Evolutionary conservation across 1,140 invertebrate genomes (phyloP).

Genomic region (Apis cerana): DNA sequence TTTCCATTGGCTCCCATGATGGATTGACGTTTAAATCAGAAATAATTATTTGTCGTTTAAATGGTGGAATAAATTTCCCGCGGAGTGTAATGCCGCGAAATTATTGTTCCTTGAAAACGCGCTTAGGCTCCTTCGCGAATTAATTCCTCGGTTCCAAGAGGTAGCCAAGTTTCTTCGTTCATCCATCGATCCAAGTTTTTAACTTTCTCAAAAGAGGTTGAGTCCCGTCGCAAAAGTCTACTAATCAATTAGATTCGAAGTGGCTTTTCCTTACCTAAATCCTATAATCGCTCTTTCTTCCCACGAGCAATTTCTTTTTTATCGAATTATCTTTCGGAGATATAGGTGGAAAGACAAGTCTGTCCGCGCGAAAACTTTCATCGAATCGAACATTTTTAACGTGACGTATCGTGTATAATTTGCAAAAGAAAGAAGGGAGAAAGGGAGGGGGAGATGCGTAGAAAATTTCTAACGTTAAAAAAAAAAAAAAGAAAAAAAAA

Average conservation of each 20-base stretch:
- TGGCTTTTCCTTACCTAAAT: background rate
- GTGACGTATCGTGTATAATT: too few species aligned
- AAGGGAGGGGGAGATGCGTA: too few species aligned
- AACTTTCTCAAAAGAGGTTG: background rate
- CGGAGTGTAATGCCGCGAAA: background rate
- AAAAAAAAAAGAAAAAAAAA: too few species aligned
- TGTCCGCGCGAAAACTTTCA: too few species aligned
- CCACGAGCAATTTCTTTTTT: background rate
- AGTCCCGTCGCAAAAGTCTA: background rate
- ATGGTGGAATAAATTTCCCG: conserved; percentile 2
- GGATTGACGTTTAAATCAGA: conserved; percentile 33
- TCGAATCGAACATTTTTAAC: too few species aligned
- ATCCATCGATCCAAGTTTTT: background rate
- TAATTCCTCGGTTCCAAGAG: too few species aligned
- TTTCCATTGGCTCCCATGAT: conserved; percentile 19
- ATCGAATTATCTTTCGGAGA: background rate
- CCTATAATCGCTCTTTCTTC: background rate
- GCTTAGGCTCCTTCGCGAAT: background rate
- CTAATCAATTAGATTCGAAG: background rate
- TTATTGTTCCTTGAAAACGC: background rate
- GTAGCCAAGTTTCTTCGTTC: background rate
- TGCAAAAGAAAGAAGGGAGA: too few species aligned
- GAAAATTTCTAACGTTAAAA: too few species aligned
- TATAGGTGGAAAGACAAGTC: background rate
- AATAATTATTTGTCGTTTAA: conserved; percentile 34